Evolutionary conservation across 2,888 invertebrate genomes (phyloP), one percentile per base, ranked within the genome.

Genomic region (Rosalia funebris): DNA sequence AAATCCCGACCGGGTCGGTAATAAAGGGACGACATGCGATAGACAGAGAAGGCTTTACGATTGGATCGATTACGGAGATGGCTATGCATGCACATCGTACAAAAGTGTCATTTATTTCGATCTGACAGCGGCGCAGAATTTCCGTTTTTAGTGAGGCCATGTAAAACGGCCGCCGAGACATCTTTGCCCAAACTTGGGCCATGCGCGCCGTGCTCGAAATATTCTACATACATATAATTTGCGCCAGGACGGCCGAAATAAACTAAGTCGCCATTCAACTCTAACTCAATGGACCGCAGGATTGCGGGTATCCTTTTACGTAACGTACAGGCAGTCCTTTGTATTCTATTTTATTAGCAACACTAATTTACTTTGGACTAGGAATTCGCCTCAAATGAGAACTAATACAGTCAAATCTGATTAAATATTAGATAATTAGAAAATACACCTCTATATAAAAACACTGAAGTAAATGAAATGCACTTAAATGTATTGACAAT

Each of bases 61-160:
- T 72, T 71, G 73, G 75, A 76, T 77, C 74, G 75, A 72, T 76
- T 76, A 74, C 77, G 70, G 71, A 72, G 67, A 74, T 71, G 70
- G 69, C 67, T 65, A 70, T 66, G 74, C 71, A 75, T 76, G 75
- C 75, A 75, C 72, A 74, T 76, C 71, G 71, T 69, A 69, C 67
- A 68, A 69, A 73, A 75, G 74, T 75, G 77, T 77, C 77, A 75
- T 77, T 76, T 75, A 74, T 76, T 75, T 59, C 55, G 34, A 56
- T 34, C 57, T 60, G 69, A 68, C 65, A 64, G 64, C 65, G 70
- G 71, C 71, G 66, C 69, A 68, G 68, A 68, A 74, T 77, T 76
- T 77, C 77, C 77, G 76, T 75, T 75, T 76, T 77, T 75, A 75
- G 77, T 71, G 71, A 71, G 62, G 67, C 66, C 65, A 66, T 44